Evolutionary conservation across 2,113 vertebrate genomes (phyloP).

Genomic region (Canis aureus): DNA sequence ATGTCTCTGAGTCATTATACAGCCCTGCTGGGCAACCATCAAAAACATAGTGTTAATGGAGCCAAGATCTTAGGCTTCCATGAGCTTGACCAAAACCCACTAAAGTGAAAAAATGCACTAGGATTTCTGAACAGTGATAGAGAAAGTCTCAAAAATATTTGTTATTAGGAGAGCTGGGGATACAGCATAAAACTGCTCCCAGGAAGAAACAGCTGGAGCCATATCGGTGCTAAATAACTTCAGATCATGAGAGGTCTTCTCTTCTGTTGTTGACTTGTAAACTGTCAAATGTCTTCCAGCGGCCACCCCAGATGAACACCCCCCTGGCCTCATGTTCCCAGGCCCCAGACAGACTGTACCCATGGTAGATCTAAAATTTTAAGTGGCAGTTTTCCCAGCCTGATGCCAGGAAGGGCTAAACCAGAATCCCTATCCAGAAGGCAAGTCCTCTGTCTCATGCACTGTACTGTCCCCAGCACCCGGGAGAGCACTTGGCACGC

Average conservation of each 20-base stretch:
- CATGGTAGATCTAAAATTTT: neutral
- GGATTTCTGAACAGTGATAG: neutral
- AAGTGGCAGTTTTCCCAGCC: neutral
- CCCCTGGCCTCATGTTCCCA: neutral
- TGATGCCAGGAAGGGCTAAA: neutral
- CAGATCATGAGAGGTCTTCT: neutral
- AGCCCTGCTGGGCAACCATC: neutral
- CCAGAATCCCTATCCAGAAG: neutral
- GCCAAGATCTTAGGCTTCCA: neutral
- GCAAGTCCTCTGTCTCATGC: neutral
- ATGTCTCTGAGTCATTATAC: neutral
- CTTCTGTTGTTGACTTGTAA: neutral
- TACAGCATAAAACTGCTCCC: neutral
- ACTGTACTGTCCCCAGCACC: neutral
- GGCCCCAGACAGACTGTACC: neutral
- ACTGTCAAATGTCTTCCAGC: neutral
- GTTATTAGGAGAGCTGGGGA: neutral
- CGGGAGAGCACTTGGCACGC: neutral
- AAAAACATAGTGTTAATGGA: neutral
- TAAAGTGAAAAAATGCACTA: neutral
- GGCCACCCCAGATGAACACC: neutral
- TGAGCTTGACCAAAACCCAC: slow-evolving; percentile 22
- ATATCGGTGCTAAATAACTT: neutral
- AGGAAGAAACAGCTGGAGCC: neutral
- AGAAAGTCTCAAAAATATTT: neutral